Conservation (phyloP, 2,113 vertebrate genomes). For the Bubalus kerabau region DNA sequence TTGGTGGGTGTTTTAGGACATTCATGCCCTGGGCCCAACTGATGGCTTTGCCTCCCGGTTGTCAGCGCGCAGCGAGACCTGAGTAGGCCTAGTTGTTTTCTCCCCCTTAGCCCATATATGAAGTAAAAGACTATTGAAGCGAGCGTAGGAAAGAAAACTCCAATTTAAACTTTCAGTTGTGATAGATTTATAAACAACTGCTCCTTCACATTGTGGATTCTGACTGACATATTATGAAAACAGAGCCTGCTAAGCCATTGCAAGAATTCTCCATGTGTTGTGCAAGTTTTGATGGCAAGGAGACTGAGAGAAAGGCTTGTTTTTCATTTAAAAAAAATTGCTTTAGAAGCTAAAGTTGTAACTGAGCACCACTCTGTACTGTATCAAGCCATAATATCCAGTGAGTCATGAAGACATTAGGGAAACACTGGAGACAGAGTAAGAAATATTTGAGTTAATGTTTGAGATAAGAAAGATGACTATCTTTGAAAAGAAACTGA, state of each 20-base stretch:
- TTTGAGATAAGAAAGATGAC: slow-evolving; percentile 51
- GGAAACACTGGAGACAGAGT: slow-evolving; percentile 56
- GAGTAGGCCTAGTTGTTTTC: slow-evolving; percentile 63
- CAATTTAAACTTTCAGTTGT: slow-evolving; percentile 2
- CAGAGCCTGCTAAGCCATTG: slow-evolving; percentile 31
- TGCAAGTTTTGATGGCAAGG: not conserved
- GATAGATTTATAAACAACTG: slow-evolving; percentile 10
- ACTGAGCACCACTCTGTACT: slow-evolving; percentile 12
- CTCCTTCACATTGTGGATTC: slow-evolving; percentile 12
- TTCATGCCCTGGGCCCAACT: not conserved
- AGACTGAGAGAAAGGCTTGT: not conserved
- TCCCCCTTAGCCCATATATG: slow-evolving; percentile 55
- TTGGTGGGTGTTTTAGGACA: not conserved
- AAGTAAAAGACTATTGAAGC: slow-evolving; percentile 53
- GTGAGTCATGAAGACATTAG: slow-evolving; percentile 53
- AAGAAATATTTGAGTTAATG: slow-evolving; percentile 40
- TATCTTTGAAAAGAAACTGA: slow-evolving; percentile 46
- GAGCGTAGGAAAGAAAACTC: slow-evolving; percentile 23
- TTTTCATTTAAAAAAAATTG: not conserved
- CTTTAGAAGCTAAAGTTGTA: not conserved
- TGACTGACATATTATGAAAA: not conserved
- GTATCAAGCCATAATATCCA: slow-evolving; percentile 39
- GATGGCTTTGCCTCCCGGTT: slow-evolving; percentile 50
- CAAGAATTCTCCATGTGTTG: slow-evolving; percentile 22
- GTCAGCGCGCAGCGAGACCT: slow-evolving; percentile 47